Evolutionary conservation across 2,113 vertebrate genomes (phyloP).

Genomic region (Pogona vitticeps): DNA sequence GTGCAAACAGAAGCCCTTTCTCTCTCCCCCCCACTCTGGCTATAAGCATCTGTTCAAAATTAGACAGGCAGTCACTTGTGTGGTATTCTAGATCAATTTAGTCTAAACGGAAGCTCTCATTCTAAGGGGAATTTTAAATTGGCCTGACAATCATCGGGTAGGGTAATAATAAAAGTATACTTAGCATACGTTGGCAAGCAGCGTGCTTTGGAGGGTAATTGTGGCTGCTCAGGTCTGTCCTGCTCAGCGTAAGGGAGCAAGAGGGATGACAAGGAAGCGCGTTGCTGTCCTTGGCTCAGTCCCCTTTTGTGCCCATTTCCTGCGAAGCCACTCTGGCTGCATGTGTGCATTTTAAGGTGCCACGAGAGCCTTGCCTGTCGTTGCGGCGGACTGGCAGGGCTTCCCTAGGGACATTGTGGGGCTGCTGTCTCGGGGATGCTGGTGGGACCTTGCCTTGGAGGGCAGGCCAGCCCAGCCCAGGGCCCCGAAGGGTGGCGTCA

Average conservation of each 20-base stretch:
- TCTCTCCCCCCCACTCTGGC: no score
- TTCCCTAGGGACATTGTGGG: background rate
- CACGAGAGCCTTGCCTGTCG: background rate
- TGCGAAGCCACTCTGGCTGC: background rate
- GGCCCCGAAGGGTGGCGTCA: no score
- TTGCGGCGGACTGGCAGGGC: background rate
- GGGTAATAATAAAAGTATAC: background rate
- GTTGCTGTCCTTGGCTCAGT: background rate
- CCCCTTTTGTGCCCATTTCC: background rate
- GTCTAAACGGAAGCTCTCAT: background rate
- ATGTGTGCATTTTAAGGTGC: background rate
- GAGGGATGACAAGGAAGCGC: no score
- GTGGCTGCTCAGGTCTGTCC: background rate
- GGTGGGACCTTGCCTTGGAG: background rate
- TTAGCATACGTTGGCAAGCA: background rate
- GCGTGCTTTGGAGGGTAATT: background rate
- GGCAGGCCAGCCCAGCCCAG: background rate
- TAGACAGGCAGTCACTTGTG: background rate
- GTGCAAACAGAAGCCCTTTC: background rate
- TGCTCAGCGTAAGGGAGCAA: background rate
- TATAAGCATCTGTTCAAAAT: background rate
- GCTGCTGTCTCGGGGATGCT: background rate
- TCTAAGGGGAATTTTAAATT: background rate
- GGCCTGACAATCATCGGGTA: background rate
- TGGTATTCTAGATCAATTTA: no score